Evolutionary conservation across 2,888 invertebrate species (phyloP).

Genomic region (Xanthia icteritia): DNA sequence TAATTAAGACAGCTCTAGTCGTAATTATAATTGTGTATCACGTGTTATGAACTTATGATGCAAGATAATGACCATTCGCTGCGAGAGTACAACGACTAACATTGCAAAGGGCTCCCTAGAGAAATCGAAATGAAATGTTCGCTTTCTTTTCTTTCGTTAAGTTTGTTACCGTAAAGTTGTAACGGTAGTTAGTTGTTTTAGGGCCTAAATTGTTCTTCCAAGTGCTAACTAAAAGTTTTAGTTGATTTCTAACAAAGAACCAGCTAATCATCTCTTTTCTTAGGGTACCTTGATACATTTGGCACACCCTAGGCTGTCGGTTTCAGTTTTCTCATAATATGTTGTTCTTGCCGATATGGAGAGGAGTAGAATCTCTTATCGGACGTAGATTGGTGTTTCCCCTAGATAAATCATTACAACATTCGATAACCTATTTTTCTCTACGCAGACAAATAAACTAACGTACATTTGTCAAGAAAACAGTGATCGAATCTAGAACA

Average conservation of each 20-base stretch:
- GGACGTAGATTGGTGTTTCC: not conserved
- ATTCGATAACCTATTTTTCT: conserved; percentile 20
- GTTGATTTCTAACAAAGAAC: not conserved
- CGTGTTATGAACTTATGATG: too few species aligned
- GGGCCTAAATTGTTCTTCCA: conserved; percentile 18
- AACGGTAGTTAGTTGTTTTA: conserved; percentile 47
- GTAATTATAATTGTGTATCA: not conserved
- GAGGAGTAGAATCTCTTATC: not conserved
- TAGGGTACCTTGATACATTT: not conserved
- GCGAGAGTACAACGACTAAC: conserved; percentile 4
- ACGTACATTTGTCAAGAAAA: conserved; percentile 23
- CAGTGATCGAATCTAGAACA: conserved; percentile 47
- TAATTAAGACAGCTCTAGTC: not conserved
- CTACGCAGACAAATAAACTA: not conserved
- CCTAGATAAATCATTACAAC: conserved; percentile 17
- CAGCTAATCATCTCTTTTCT: not conserved
- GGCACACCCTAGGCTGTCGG: not conserved
- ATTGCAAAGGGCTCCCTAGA: conserved; percentile 25
- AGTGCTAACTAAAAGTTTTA: conserved; percentile 4
- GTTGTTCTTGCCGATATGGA: not conserved
- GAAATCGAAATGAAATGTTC: conserved; percentile 52
- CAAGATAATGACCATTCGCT: not conserved
- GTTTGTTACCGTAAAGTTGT: conserved; percentile 37
- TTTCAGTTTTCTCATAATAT: not conserved
- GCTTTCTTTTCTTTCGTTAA: conserved; percentile 19